Evolutionary conservation across 2,113 vertebrate genomes (phyloP), one percentile per base, ranked within the genome.

Genomic region (Ibidorhyncha struthersii): DNA sequence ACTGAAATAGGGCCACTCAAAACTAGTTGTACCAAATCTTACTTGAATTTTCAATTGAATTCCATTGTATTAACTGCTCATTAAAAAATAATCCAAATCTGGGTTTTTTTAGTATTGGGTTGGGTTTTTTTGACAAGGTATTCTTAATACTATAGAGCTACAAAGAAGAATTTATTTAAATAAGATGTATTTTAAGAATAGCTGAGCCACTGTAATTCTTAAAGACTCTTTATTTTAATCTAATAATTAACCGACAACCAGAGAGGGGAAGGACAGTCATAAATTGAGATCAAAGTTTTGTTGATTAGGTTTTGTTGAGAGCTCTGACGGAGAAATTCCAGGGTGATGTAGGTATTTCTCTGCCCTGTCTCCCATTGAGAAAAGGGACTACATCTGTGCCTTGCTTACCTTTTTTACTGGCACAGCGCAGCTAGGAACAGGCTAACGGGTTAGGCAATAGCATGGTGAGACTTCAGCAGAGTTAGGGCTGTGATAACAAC

Each of bases 311-410:
- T 82, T 82, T 63, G 15, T 59, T 67, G 29, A 82, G 62, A 85
- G 26, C 6, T 88, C 43, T 52, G 20, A 34, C 9, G 49, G 32
- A 86, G 26, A 67, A 77, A 56, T 62, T 62, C 14, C 23, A 58
- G 10, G 6, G 32, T 15, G 8, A 69, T 0, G 0, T 1, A 45
- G 30, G 3, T 77, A 36, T 52, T 82, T 71, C 15, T 41, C 38
- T 74, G 41, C 6, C 82, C 16, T 56, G 8, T 30, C 13, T 73
- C 45, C 45, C n/a, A 49, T 3, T 23, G 23, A 32, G 53, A 77
- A 53, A 53, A 90, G 9, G 10, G 40, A 43, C 8, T 29, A 26
- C 12, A 38, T 17, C 50, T 55, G 2, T 78, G 25, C 38, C 59
- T 71, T 34, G 12, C 5, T 76, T 61, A 36, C 14, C 18, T n/a